Conservation (phyloP, 2,888 invertebrate genomes). For the Polyploca ridens region DNA sequence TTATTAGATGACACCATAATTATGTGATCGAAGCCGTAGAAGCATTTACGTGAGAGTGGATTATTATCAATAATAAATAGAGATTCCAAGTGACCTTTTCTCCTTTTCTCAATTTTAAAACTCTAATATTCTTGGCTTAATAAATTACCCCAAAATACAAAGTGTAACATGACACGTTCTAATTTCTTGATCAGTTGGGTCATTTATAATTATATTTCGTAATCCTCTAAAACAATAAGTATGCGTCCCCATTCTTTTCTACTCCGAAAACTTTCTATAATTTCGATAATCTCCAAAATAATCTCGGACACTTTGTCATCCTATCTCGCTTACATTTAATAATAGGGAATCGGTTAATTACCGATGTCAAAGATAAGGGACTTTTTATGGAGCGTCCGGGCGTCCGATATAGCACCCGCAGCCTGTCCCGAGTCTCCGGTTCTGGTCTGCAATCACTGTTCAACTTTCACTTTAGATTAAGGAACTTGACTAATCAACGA, state of each 20-base stretch:
- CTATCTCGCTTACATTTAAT: constrained; percentile 26
- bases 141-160: not conserved
- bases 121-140: no score
- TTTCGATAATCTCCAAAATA: constrained; percentile 28
- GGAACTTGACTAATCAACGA: constrained; percentile 7
- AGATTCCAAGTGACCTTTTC: no score
- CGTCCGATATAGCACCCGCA: constrained; percentile 39
- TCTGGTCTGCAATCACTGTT: constrained; percentile 11
- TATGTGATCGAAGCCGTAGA: no score
- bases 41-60: no score
- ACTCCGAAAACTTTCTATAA: constrained; percentile 24
- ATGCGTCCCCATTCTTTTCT: not conserved
- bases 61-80: no score
- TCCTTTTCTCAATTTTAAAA: no score
- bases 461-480: constrained; percentile 36
- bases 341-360: constrained; percentile 48
- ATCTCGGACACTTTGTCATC: constrained; percentile 31
- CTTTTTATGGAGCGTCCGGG: constrained; percentile 4
- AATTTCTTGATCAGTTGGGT: not conserved
- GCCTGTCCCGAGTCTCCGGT: constrained; percentile 15
- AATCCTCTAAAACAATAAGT: constrained; percentile 6
- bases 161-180: not conserved
- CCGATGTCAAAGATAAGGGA: constrained; percentile 31
- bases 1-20: no score
- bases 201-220: constrained; percentile 5